A percentile compares a stretch with the other conserved stretches of the same genome.
Evolutionary conservation across 2,888 invertebrate genomes (phyloP).

Genomic region (Tinea semifulvella): DNA sequence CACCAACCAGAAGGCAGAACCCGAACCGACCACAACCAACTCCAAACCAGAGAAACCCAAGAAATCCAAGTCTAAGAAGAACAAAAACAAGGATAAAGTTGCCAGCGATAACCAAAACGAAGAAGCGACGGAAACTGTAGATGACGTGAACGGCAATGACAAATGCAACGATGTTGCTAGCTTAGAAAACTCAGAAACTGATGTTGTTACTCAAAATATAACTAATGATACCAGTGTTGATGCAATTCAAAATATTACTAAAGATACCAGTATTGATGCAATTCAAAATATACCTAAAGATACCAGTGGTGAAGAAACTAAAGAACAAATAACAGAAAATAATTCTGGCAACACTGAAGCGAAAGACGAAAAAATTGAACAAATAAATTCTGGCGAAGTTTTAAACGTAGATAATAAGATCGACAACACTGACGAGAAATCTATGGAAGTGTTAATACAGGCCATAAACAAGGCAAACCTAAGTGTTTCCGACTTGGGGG

Average conservation of each 20-base stretch:
- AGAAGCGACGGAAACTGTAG: conserved; percentile 25
- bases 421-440: too few species aligned
- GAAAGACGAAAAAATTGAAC: not conserved
- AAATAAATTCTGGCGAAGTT: not conserved
- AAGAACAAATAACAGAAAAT: not conserved
- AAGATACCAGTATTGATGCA: not conserved
- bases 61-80: conserved; percentile 42
- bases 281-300: not conserved
- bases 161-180: conserved; percentile 14
- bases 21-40: conserved; percentile 27
- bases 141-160: conserved; percentile 23
- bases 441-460: too few species aligned
- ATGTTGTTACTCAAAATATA: not conserved
- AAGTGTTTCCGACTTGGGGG: too few species aligned
- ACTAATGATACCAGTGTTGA: not conserved
- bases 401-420: too few species aligned
- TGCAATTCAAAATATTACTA: not conserved
- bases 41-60: conserved; percentile 37
- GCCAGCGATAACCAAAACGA: conserved; percentile 22
- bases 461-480: too few species aligned
- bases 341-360: not conserved
- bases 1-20: conserved; percentile 27
- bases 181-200: not conserved
- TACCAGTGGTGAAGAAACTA: not conserved
- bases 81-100: conserved; percentile 30